Evolutionary conservation across 1,140 invertebrate genomes (phyloP).

Genomic region (Chelonus insularis): DNA sequence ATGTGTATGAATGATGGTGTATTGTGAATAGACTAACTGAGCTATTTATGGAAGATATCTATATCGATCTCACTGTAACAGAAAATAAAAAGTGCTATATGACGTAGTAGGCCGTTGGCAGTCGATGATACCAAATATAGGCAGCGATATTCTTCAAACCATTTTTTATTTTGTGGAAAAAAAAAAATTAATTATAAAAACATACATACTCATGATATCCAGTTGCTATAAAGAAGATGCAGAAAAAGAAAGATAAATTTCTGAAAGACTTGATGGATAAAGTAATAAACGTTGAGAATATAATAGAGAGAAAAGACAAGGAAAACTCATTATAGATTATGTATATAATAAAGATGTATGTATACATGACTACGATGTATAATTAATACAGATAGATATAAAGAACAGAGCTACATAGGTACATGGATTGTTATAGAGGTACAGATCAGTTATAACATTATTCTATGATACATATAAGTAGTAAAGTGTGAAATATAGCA

Average conservation of each 20-base stretch:
- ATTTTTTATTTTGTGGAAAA: not conserved
- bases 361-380: conserved; percentile 38
- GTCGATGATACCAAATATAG: not conserved
- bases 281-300: not conserved
- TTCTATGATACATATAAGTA: conserved; percentile 23
- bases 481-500: conserved; percentile 30
- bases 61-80: no score
- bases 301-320: conserved; percentile 1
- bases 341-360: conserved; percentile 37
- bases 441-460: conserved; percentile 14
- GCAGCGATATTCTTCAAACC: not conserved
- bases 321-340: conserved; percentile 28
- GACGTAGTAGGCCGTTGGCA: not conserved
- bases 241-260: no score
- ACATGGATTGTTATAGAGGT: conserved; percentile 37
- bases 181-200: not conserved
- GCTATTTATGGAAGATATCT: no score
- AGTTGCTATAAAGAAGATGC: no score
- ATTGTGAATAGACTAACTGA: not conserved
- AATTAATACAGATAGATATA: conserved; percentile 42
- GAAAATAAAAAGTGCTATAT: not conserved
- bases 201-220: not conserved
- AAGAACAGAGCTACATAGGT: conserved; percentile 38
- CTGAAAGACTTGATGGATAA: no score
- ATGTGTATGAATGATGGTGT: not conserved